Base-by-base conservation (phyloP, 2,888 invertebrate species). In the Cyclophora albipunctata region DNA sequence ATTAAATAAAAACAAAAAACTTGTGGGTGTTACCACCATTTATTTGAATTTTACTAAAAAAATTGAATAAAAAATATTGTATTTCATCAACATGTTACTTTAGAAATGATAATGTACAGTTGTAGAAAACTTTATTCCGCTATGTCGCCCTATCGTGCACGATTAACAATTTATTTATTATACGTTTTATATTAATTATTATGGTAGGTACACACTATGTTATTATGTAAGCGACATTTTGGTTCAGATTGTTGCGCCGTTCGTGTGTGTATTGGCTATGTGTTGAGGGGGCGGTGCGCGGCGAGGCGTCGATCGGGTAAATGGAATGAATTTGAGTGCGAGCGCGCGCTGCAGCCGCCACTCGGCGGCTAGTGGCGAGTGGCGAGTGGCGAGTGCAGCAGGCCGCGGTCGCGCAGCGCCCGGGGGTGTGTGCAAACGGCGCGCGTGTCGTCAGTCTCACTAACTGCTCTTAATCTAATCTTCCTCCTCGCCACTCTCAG, bases 11-110 rank as follows among this genome's bases (percentile, higher is more conserved):
- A 78, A 81, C 66, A 66, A 53, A 63, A 41, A 46, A 48, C 40
- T 47, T 43, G 40, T 54, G 76, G 69, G 83, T 87, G 87, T 87
- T 78, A 72, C 84, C 87, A 87, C 87, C 73, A 77, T 87, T 87
- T 87, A 86, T 83, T 87, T 69, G 69, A 78, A 83, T 86, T 88
- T 87, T 87, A 78, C 84, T 88, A 87, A 81, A 87, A 88, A 88
- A 87, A 84, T 87, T 85, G 87, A 87, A 88, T 88, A 88, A 86
- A 88, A 88, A 88, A 88, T 88, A 88, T 87, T 82, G 82, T 87
- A 83, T 86, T 86, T 83, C 78, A 78, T 82, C 84, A 86, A 85
- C 85, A 83, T 79, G 79, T 83, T 83, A 80, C 74, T 84, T 81
- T 82, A 82, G 84, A 84, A 84, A 84, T 81, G 81, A 83, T 79